phyloP scores from a whole-genome alignment of 2,797 vertebrate genomes.

The Tenualosa ilisha region DNA sequence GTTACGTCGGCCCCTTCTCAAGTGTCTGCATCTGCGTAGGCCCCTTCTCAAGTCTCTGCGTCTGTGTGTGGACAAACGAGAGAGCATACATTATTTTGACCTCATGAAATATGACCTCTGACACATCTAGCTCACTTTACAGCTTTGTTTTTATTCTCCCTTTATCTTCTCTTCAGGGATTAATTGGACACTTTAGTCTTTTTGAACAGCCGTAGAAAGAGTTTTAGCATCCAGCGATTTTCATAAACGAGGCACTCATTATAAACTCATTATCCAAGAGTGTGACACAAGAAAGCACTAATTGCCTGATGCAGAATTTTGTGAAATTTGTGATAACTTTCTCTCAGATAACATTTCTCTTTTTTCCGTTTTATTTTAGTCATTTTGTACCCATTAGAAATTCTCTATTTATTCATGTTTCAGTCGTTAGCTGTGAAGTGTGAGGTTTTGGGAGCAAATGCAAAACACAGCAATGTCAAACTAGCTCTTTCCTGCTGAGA shows the following conservation, averaged over 20 bases:
- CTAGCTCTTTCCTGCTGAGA: background rate
- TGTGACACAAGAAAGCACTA: constrained; percentile 63
- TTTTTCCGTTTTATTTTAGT: background rate
- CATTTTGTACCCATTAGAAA: background rate
- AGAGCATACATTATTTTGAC: background rate
- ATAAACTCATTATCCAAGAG: constrained; percentile 73
- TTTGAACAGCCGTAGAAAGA: constrained; percentile 22
- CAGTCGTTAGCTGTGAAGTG: background rate
- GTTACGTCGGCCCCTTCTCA: background rate
- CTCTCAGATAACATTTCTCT: constrained; percentile 36
- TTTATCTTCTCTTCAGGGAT: constrained; percentile 28
- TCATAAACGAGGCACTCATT: constrained; percentile 74
- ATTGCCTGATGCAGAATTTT: constrained; percentile 67
- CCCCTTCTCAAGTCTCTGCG: too few species aligned
- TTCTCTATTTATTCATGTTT: background rate
- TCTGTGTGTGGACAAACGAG: background rate
- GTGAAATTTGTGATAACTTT: constrained; percentile 71
- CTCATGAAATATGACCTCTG: background rate
- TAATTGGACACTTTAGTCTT: constrained; percentile 36
- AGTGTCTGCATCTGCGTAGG: background rate
- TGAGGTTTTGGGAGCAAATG: background rate
- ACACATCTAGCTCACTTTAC: background rate
- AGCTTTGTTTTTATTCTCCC: constrained; percentile 16
- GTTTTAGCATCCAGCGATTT: constrained; percentile 69
- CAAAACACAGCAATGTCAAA: background rate